These are phyloP conservation scores for Meriones unguiculatus DNA, from an alignment of 2,113 vertebrate species.

Conservation along the genomic window DNA sequence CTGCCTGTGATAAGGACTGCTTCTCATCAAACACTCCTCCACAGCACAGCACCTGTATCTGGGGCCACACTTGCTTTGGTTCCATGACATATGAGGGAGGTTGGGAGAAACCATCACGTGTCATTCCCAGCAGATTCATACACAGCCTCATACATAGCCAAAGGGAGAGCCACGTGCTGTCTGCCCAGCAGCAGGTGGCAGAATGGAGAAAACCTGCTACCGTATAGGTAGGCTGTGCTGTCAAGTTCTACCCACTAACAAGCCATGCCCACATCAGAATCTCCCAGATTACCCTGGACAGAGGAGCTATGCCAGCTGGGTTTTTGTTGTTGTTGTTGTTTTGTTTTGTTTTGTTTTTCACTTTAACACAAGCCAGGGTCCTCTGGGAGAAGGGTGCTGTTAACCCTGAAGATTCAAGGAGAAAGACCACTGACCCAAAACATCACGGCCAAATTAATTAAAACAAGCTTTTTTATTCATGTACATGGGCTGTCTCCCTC, in stretches of 20 bases:
- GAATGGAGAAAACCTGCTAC: neutral
- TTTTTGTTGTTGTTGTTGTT: neutral
- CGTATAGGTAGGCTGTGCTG: too few species aligned
- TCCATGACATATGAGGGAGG: slow-evolving; percentile 77
- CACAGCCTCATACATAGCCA: too few species aligned
- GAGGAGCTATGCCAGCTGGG: neutral
- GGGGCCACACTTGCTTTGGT: slow-evolving; percentile 91
- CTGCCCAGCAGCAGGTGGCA: too few species aligned
- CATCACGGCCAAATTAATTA: neutral
- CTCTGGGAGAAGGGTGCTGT: neutral
- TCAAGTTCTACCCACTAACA: too few species aligned
- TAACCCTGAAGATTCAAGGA: neutral
- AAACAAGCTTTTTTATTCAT: neutral
- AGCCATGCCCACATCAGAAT: neutral
- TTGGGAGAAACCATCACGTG: slow-evolving; percentile 89
- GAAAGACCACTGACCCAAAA: neutral
- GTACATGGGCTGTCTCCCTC: neutral
- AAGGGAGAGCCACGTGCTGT: neutral
- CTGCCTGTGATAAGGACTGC: neutral
- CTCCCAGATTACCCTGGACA: neutral
- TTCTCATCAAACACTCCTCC: neutral
- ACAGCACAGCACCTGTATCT: slow-evolving; percentile 52
- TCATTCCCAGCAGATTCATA: slow-evolving; percentile 87
- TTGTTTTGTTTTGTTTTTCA: neutral
- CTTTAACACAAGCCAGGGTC: neutral